Evolutionary conservation across 2,888 invertebrate genomes (phyloP).

Genomic region (Ethmia dodecea): DNA sequence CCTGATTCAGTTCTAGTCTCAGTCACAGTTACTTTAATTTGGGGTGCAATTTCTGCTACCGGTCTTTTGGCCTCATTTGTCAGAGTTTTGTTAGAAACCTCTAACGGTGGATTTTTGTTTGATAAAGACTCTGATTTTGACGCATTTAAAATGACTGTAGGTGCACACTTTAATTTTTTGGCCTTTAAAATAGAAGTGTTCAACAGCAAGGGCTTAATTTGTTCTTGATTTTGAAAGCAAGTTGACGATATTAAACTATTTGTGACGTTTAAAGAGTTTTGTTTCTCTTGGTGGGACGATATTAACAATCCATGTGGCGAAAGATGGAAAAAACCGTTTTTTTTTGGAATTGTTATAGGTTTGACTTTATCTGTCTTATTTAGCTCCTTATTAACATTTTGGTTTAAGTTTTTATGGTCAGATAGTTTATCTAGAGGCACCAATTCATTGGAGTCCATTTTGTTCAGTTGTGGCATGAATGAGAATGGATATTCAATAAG

Average conservation of each 20-base stretch:
- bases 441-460: constrained; percentile 7
- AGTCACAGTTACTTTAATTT: constrained; percentile 37
- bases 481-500: constrained; percentile 58
- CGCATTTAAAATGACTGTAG: no score
- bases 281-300: constrained; percentile 3
- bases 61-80: constrained; percentile 25
- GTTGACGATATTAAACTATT: no score
- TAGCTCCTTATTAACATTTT: neutral
- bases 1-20: constrained; percentile 7
- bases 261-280: neutral
- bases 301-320: constrained; percentile 31
- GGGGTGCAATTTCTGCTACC: constrained; percentile 36
- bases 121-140: no score
- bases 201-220: no score
- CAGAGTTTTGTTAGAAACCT: no score
- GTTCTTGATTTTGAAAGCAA: no score
- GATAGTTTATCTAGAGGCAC: neutral
- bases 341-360: constrained; percentile 58
- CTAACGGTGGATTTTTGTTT: no score
- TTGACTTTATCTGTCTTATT: constrained; percentile 32
- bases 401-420: constrained; percentile 2
- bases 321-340: constrained; percentile 48
- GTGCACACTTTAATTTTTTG: no score
- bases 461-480: constrained; percentile 40
- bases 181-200: no score